Percentiles rank a stretch among this genome's conserved stretches.
phyloP scores from a whole-genome alignment of 1,140 invertebrate genomes.

The Drosophila setifemur region DNA sequence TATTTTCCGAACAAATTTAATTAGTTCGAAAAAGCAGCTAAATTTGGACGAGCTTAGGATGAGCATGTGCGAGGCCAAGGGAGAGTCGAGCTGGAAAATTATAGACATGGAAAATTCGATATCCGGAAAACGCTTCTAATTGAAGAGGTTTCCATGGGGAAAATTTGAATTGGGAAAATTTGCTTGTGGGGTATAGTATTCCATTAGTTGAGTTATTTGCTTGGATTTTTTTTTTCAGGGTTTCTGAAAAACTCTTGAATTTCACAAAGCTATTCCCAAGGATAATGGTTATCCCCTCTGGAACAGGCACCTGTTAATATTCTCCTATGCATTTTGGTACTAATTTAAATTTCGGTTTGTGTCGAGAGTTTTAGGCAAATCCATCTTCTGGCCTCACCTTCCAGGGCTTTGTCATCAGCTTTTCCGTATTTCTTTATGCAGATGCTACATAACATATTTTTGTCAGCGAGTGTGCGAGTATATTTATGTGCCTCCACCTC shows the following conservation, averaged over 20 bases:
- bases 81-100: background rate
- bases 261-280: no score
- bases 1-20: conserved; percentile 38
- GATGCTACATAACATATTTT: background rate
- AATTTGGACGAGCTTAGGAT: background rate
- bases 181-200: no score
- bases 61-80: background rate
- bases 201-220: no score
- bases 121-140: background rate
- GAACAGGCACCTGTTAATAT: background rate
- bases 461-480: background rate
- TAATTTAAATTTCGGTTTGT: background rate
- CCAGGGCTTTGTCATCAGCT: background rate
- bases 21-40: background rate
- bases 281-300: no score
- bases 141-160: conserved; percentile 4
- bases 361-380: background rate
- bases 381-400: background rate
- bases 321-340: no score
- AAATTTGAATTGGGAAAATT: no score
- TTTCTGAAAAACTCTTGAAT: no score
- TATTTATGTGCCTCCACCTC: conserved; percentile 11
- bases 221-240: no score
- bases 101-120: no score
- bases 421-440: no score